Percentiles rank a stretch among this genome's conserved stretches.
phyloP scores from a whole-genome alignment of 1,140 invertebrate species.

The Octopus bimaculoides region DNA sequence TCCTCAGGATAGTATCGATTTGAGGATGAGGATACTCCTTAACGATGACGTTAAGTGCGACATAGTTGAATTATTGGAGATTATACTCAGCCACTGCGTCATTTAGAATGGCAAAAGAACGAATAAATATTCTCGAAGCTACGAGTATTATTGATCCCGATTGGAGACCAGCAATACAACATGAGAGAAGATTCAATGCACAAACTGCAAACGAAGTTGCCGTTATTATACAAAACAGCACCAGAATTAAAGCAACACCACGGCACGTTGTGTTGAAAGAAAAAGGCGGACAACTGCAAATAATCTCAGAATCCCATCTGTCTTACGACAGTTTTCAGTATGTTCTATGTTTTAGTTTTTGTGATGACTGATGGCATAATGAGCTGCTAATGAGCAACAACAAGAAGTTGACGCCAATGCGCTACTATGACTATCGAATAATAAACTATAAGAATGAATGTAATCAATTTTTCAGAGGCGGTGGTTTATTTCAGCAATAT shows the following conservation, averaged over 20 bases:
- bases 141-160: background rate
- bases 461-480: background rate
- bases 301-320: background rate
- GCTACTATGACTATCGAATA: background rate
- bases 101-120: background rate
- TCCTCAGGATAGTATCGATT: conserved; percentile 3
- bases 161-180: background rate
- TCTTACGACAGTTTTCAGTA: conserved; percentile 1
- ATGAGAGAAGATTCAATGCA: conserved; percentile 3
- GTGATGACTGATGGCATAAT: background rate
- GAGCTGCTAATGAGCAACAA: background rate
- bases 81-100: background rate
- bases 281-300: background rate
- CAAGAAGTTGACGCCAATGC: background rate
- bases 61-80: background rate
- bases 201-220: conserved; percentile 4
- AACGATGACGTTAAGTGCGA: background rate
- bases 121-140: background rate
- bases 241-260: background rate
- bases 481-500: background rate
- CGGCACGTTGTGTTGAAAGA: background rate
- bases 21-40: background rate
- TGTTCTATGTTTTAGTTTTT: background rate
- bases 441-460: background rate
- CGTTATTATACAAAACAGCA: background rate